Conservation (phyloP, 2,888 invertebrate species). For the Abrostola triplasia region DNA sequence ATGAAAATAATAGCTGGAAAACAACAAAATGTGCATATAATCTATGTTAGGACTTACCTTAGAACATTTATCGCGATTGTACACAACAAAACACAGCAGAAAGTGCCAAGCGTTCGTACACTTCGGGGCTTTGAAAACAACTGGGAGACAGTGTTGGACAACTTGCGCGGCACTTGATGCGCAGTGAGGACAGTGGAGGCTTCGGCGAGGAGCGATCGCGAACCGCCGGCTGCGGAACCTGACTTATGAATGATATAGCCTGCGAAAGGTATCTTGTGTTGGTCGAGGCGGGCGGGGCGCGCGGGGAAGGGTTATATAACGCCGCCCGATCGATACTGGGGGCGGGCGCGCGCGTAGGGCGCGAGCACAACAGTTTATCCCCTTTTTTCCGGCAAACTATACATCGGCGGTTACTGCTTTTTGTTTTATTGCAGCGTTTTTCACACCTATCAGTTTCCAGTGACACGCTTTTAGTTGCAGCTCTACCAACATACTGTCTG, state of each 20-base stretch:
- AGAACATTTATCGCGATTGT: slow-evolving; percentile 77
- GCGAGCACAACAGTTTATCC: slow-evolving; percentile 68
- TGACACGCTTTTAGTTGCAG: slow-evolving; percentile 25
- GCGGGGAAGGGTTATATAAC: slow-evolving; percentile 79
- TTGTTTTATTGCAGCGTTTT: slow-evolving; percentile 58
- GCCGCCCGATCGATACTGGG: slow-evolving; percentile 76
- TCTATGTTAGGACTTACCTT: slow-evolving; percentile 70
- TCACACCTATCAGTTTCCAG: slow-evolving; percentile 32
- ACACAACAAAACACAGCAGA: slow-evolving; percentile 72
- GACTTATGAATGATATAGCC: slow-evolving; percentile 74
- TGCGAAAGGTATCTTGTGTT: slow-evolving; percentile 64
- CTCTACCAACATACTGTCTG: slow-evolving; percentile 6
- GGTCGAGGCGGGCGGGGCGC: slow-evolving; percentile 56
- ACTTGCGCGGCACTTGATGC: slow-evolving; percentile 64
- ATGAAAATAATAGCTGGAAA: slow-evolving; percentile 23
- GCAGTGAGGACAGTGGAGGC: slow-evolving; percentile 54
- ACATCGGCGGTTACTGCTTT: slow-evolving; percentile 48
- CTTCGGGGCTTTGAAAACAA: slow-evolving; percentile 70
- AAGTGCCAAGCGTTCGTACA: slow-evolving; percentile 61
- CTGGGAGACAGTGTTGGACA: slow-evolving; percentile 69
- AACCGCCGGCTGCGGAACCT: slow-evolving; percentile 69
- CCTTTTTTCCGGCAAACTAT: slow-evolving; percentile 60
- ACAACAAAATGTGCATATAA: not conserved
- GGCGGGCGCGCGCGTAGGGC: slow-evolving; percentile 68
- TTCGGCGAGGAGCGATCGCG: slow-evolving; percentile 40